Base-by-base conservation (phyloP, 2,888 invertebrate species). In the Yponomeuta sedellus region DNA sequence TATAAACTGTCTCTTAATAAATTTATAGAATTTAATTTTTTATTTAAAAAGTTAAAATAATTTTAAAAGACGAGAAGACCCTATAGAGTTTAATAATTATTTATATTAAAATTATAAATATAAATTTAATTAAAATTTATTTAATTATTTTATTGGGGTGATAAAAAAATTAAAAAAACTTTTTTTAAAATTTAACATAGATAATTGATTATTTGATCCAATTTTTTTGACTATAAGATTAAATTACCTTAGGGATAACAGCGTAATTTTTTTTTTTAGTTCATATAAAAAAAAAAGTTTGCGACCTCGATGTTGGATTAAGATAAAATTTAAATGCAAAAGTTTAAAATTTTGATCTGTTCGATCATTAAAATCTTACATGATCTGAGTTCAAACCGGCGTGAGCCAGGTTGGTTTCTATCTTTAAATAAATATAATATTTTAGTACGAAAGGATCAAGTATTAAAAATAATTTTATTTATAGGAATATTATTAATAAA, bases 221-320 rank as follows among this genome's bases (percentile, higher is more conserved):
- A 74, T 85, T 79, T 76, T 8, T 87, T 77, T 87, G 92, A 93
- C 93, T 93, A 93, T 71, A 92, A 93, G 93, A 92, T 86, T 86
- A 93, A 95, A 93, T 94, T 95, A 95, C 94, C 93, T 94, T 94
- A 94, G 94, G 94, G 94, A 95, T 95, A 95, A 95, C 95, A 95
- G 95, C 94, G 93, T 95, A 92, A 95, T 95, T 92, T 93, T 93
- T 93, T 93, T 94, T 87, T 86, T 93, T 92, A 95, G 95, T 92
- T 92, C 94, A 80, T 85, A 95, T 95, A 92, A 88, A 92, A 93
- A 94, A 92, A 91, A 92, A 84, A 93, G 94, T 91, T 95, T 95
- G 94, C 94, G 94, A 95, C 95, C 95, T 96, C 96, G 95, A 96
- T 96, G 95, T 96, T 96, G 95, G 94, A 95, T 95, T 95, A 95